Conservation (phyloP, 1,140 invertebrate genomes). For the Schlechtendalia chinensis region DNA sequence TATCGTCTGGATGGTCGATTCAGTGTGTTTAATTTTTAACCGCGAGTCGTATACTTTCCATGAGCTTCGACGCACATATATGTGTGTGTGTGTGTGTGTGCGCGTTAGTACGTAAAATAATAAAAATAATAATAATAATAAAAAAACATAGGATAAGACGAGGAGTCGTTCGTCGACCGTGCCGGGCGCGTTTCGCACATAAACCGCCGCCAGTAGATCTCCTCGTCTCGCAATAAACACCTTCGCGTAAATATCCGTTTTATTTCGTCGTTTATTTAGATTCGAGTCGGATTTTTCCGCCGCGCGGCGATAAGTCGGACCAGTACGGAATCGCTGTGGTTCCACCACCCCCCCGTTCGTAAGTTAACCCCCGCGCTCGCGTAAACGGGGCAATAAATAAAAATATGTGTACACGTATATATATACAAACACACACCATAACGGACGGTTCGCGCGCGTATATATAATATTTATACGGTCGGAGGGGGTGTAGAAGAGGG, state of each 20-base stretch:
- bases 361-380: background rate
- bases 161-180: no score
- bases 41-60: no score
- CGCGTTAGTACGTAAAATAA: no score
- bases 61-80: no score
- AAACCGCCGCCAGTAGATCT: no score
- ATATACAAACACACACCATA: background rate
- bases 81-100: no score
- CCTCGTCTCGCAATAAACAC: constrained; percentile 14
- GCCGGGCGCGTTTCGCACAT: no score
- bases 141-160: no score
- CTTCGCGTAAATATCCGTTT: constrained; percentile 42
- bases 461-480: constrained; percentile 43
- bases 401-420: constrained; percentile 13
- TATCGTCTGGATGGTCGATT: no score
- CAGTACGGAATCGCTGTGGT: constrained; percentile 1
- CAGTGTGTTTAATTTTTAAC: no score
- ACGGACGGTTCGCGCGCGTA: background rate
- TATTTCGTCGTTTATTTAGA: constrained; percentile 40
- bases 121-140: no score
- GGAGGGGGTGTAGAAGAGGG: background rate
- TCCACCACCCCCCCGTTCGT: background rate
- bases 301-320: background rate
- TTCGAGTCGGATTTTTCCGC: background rate
- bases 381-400: constrained; percentile 48